Percentiles rank a stretch among this genome's conserved stretches.
phyloP scores from a whole-genome alignment of 2,888 invertebrate species.

The Stegana nigrithorax region DNA sequence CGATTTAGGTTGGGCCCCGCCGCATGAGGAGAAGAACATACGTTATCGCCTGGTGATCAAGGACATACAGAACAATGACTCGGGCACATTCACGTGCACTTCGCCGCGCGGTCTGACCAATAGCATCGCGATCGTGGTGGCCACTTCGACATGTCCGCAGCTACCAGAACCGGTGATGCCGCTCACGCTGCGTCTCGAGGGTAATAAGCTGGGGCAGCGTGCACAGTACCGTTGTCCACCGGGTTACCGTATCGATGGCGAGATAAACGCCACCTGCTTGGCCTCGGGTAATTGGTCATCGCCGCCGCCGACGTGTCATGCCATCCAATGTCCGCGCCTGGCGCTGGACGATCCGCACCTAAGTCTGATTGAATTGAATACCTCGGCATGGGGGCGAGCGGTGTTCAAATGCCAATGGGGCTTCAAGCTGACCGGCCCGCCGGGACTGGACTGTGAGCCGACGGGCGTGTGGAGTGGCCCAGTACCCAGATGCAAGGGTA shows the following conservation, averaged over 20 bases:
- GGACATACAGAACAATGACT: slow-evolving; percentile 85
- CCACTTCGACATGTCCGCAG: slow-evolving; percentile 77
- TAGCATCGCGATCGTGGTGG: slow-evolving; percentile 72
- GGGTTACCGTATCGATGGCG: slow-evolving; percentile 83
- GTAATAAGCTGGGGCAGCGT: slow-evolving; percentile 81
- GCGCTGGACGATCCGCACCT: slow-evolving; percentile 78
- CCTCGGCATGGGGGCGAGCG: slow-evolving; percentile 83
- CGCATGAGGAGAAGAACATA: slow-evolving; percentile 77
- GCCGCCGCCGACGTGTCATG: slow-evolving; percentile 78
- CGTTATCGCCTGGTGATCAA: slow-evolving; percentile 85
- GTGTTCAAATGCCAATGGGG: slow-evolving; percentile 89
- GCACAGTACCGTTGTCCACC: slow-evolving; percentile 76
- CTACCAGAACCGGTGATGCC: slow-evolving; percentile 74
- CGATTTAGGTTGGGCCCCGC: slow-evolving; percentile 67
- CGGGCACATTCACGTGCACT: slow-evolving; percentile 86
- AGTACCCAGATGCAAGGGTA: slow-evolving; percentile 82
- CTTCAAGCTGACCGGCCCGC: slow-evolving; percentile 80
- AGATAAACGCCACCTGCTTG: slow-evolving; percentile 83
- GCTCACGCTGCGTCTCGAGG: slow-evolving; percentile 80
- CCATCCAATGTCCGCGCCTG: slow-evolving; percentile 82
- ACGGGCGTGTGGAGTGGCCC: slow-evolving; percentile 84
- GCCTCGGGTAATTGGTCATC: slow-evolving; percentile 87
- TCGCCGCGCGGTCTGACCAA: slow-evolving; percentile 81
- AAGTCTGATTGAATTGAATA: slow-evolving; percentile 82
- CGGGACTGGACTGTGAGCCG: slow-evolving; percentile 82